Base-by-base conservation (phyloP, 2,888 invertebrate species). In the Lasioglossum villosulum region DNA sequence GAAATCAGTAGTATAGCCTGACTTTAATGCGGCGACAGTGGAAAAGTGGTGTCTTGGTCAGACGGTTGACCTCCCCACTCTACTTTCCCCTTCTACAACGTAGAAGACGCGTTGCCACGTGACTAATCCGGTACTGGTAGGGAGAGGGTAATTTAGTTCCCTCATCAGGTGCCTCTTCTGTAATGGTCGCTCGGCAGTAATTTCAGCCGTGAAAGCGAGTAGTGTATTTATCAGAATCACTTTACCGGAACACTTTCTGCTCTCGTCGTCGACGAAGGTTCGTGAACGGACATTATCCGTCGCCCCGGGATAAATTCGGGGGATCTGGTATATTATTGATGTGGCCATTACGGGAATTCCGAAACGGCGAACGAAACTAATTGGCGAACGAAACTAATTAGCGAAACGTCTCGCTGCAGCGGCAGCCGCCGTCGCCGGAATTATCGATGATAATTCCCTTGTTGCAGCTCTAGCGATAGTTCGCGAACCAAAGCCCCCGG, bases 321-420 rank as follows among this genome's bases (percentile, higher is more conserved):
- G 37, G 34, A n/a, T 16, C 48, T 71, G 56, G 71, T 75, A 74
- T 78, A 75, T 80, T 73, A 75, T 80, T 80, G 45, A 52, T 71
- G 75, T 73, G 56, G 45, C 45, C 52, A 56, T 83, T 83, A 39
- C 52, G 34, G 75, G 48, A 42, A 45, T 8, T 27, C 30, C n/a
- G 76, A 45, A 45, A 45, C 45, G 45, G 45, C 16, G 39, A 71
- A 77, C 74, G 34, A 74, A 73, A 83, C 75, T 80, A 86, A 86
- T 84, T 86, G 84, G 84, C 52, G 45, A 34, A 73, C 74, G 34
- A 74, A 73, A 83, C 75, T 80, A 86, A 86, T 84, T 86, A 86
- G 84, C 52, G 45, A 34, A 73, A 75, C 66, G 34, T 30, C 19
- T 48, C 48, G 5, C 48, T 6, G 5, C 48, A 19, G 45, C 5